Conservation (phyloP, 2,113 vertebrate genomes). For the Oreocharis arfaki region DNA sequence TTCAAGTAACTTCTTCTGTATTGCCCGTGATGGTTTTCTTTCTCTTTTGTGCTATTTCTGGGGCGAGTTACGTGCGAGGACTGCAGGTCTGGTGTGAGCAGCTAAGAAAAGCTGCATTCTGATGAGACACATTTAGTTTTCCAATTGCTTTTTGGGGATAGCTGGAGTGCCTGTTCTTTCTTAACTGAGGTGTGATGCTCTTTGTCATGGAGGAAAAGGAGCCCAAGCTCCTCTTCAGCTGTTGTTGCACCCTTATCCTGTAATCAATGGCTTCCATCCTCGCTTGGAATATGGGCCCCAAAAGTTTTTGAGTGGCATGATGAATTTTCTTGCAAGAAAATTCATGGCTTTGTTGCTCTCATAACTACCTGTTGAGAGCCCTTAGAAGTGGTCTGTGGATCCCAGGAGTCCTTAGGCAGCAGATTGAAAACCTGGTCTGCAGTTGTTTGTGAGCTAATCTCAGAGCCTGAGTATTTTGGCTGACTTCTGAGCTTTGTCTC, state of each 20-base stretch:
- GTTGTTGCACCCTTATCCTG: neutral
- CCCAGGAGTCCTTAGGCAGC: neutral
- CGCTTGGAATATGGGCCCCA: neutral
- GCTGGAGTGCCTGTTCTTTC: neutral
- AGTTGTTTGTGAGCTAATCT: neutral
- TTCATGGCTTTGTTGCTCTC: neutral
- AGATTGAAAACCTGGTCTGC: neutral
- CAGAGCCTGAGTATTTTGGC: neutral
- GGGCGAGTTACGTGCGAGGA: fast-evolving
- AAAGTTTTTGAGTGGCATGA: neutral
- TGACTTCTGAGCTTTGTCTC: neutral
- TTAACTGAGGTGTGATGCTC: neutral
- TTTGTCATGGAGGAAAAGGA: neutral
- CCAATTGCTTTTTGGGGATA: neutral
- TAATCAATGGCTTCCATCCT: neutral
- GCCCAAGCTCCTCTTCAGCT: neutral
- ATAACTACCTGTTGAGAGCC: neutral
- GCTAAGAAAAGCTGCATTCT: neutral
- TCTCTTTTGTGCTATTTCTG: neutral
- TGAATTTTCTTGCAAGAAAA: neutral
- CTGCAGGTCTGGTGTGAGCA: neutral
- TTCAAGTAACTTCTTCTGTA: neutral
- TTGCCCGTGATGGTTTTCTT: neutral
- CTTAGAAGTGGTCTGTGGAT: neutral
- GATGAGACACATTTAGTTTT: neutral